Conservation (phyloP, 2,888 invertebrate species). For the Heliconius ismenius region DNA sequence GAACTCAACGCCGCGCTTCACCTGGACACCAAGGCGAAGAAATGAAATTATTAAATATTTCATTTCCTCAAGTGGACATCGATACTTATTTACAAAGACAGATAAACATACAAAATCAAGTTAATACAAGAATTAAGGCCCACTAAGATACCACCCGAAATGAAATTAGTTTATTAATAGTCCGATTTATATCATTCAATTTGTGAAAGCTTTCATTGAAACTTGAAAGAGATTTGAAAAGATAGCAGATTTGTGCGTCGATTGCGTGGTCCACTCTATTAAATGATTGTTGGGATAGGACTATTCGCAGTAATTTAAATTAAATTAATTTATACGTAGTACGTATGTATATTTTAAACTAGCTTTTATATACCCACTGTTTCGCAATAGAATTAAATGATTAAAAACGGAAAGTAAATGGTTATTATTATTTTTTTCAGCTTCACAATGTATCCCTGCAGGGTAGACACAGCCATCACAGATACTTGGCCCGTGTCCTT, state of each 20-base stretch:
- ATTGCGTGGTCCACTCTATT: neutral
- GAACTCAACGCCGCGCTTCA: too few relatives aligned
- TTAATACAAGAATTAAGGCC: neutral
- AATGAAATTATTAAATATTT: neutral
- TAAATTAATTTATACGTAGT: neutral
- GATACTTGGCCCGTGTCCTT: too few relatives aligned
- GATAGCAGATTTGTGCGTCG: constrained; percentile 8
- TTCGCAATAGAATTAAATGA: too few relatives aligned
- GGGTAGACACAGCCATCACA: too few relatives aligned
- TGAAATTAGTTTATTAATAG: constrained; percentile 12
- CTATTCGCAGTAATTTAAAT: neutral
- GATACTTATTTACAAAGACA: too few relatives aligned
- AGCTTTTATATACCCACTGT: too few relatives aligned
- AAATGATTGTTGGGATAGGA: neutral
- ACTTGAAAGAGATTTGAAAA: constrained; percentile 9
- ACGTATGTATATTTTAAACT: neutral
- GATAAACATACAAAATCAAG: too few relatives aligned
- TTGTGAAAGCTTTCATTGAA: constrained; percentile 7
- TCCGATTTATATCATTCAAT: constrained; percentile 11
- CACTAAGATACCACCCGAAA: neutral
- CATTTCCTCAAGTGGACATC: neutral
- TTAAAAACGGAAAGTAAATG: too few relatives aligned
- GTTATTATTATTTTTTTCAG: too few relatives aligned
- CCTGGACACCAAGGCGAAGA: too few relatives aligned
- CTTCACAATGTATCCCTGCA: too few relatives aligned